Evolutionary conservation across 2,113 vertebrate species (phyloP), one percentile per base, ranked within the genome.

Genomic region (Phrynosoma platyrhinos): DNA sequence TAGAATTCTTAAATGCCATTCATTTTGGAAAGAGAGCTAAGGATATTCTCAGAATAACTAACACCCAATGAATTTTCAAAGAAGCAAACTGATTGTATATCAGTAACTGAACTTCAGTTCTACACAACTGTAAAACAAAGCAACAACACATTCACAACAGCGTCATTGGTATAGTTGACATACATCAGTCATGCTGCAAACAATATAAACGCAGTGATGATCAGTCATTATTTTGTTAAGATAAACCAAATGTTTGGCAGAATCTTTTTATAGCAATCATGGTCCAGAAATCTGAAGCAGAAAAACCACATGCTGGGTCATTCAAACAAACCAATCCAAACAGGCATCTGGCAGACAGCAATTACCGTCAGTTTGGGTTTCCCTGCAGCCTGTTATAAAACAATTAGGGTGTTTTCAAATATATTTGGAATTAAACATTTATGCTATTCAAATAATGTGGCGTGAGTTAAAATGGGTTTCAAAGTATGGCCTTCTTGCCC

Each of bases 351-450:
- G 81, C 83, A 82, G 5, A 79, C 0, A 0, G 78, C 68, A 83
- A 88, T 95, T 95, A 95, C 94, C 95, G 90, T 82, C 91, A 93
- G 69, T 92, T 83, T 95, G 94, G 89, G 90, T 91, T 93, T 95
- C 90, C 92, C 94, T 36, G 92, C 92, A 93, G 94, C 96, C 95
- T 95, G 92, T 88, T 91, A 88, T 74, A 93, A 94, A 91, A 94
- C 68, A 95, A 92, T 92, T 92, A 87, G 89, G 36, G 83, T 27
- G 83, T 87, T 92, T 92, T 88, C 87, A 94, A 88, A 85, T 64
- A 58, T 9, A 52, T 83, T 87, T 81, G 40, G 21, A 78, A 92
- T 86, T 68, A 85, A 91, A 68, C 7, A 78, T 83, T 89, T 85
- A 82, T 53, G 90, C 84, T 87, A 2, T 76, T 91, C 4, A 21